Evolutionary conservation across 2,113 vertebrate species (phyloP).

Genomic region (Etheostoma spectabile): DNA sequence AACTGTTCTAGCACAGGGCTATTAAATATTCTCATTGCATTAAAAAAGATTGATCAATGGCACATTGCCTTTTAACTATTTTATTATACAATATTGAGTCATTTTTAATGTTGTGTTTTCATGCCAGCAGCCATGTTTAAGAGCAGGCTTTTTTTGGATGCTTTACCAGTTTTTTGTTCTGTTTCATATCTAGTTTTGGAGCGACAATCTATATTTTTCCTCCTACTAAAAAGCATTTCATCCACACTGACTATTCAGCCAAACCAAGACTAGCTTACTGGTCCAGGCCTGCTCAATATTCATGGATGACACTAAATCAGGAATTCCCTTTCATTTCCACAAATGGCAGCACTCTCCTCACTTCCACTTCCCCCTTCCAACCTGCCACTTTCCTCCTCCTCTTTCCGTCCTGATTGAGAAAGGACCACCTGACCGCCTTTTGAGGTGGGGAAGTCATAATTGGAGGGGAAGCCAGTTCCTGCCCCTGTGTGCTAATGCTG

Average conservation of each 20-base stretch:
- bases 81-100: not conserved
- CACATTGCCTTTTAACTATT: not conserved
- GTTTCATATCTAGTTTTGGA: conserved; percentile 12
- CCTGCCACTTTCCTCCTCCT: conserved; percentile 57
- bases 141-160: not conserved
- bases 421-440: conserved; percentile 69
- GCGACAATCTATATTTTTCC: not conserved
- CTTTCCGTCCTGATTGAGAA: conserved; percentile 63
- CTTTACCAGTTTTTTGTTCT: not conserved
- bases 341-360: conserved; percentile 53
- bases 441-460: conserved; percentile 65
- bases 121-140: not conserved
- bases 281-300: conserved; percentile 48
- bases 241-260: conserved; percentile 13
- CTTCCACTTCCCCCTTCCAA: conserved; percentile 52
- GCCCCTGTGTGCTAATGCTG: conserved; percentile 44
- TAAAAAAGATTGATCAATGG: not conserved
- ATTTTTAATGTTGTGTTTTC: not conserved
- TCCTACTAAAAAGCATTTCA: conserved; percentile 22
- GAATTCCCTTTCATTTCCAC: conserved; percentile 74
- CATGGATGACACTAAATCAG: conserved; percentile 52
- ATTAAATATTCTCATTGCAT: not conserved
- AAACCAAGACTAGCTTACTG: conserved; percentile 24
- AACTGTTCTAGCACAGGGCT: not conserved
- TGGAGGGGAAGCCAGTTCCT: conserved; percentile 63